These are phyloP conservation scores for Perdita meconis DNA, from an alignment of 2,888 invertebrate genomes.

Conservation along the genomic window DNA sequence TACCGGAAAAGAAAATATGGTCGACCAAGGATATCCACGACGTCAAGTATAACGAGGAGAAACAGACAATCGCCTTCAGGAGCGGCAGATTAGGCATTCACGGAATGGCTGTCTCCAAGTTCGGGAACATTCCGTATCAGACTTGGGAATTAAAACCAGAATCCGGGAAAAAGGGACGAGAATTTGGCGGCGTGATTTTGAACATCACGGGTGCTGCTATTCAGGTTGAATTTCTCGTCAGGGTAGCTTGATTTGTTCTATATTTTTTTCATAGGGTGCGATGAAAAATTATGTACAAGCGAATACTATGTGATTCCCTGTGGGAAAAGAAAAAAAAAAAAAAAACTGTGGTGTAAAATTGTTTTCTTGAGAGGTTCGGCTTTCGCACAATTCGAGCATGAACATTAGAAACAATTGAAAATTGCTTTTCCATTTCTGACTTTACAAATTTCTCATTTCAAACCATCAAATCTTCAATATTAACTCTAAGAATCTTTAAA, in stretches of 20 bases:
- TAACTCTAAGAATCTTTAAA: no score
- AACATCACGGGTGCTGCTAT: slow-evolving; percentile 86
- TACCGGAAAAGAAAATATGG: slow-evolving; percentile 86
- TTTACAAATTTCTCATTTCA: no score
- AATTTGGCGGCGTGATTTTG: slow-evolving; percentile 81
- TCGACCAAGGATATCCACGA: slow-evolving; percentile 91
- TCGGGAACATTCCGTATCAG: slow-evolving; percentile 93
- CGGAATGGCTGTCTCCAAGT: slow-evolving; percentile 90
- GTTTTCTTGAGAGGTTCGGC: no score
- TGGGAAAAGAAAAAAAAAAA: no score
- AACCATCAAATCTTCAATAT: no score
- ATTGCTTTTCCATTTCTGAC: no score
- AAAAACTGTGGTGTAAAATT: no score
- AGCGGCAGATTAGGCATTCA: slow-evolving; percentile 88
- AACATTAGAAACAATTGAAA: no score
- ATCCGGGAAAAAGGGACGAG: slow-evolving; percentile 84
- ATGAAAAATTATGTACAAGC: no score
- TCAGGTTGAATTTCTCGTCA: slow-evolving; percentile 86
- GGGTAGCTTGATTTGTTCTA: slow-evolving; percentile 71
- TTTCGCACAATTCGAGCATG: no score
- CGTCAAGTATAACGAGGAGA: slow-evolving; percentile 93
- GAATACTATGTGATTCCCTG: no score
- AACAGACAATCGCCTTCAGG: slow-evolving; percentile 90
- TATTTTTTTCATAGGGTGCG: no score
- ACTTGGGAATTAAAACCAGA: slow-evolving; percentile 93